A percentile compares a stretch with the other conserved stretches of the same genome.
phyloP scores from a whole-genome alignment of 2,888 invertebrate species.

The Elmis aenea region DNA sequence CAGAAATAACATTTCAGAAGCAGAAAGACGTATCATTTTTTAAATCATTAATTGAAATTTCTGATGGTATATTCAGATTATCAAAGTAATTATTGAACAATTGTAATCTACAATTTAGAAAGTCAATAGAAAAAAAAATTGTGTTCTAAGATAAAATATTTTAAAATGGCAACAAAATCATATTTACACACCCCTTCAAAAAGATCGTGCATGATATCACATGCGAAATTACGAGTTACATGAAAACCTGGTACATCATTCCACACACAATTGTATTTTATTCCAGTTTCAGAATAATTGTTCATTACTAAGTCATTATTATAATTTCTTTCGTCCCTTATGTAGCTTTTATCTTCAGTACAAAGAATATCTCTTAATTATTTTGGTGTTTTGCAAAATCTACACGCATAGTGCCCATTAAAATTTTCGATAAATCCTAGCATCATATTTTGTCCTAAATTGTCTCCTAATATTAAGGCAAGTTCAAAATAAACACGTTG shows the following conservation, averaged over 20 bases:
- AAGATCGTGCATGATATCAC: constrained; percentile 19
- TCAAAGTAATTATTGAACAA: constrained; percentile 5
- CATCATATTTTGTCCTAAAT: constrained; percentile 11
- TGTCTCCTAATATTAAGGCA: constrained; percentile 14
- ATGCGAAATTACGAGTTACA: constrained; percentile 11
- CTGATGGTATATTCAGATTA: constrained; percentile 1
- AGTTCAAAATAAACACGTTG: constrained; percentile 11
- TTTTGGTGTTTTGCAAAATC: constrained; percentile 16
- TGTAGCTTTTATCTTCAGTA: neutral
- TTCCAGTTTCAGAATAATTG: constrained; percentile 5
- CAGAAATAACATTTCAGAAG: constrained; percentile 6
- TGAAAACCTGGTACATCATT: constrained; percentile 11
- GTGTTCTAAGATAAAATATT: constrained; percentile 1
- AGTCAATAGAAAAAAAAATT: constrained; percentile 5
- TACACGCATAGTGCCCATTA: constrained; percentile 9
- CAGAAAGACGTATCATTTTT: neutral
- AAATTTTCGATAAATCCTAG: constrained; percentile 17
- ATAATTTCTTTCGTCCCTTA: constrained; percentile 10
- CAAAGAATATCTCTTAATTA: constrained; percentile 1
- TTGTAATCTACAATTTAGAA: constrained; percentile 5
- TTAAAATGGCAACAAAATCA: constrained; percentile 3
- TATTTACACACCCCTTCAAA: constrained; percentile 14
- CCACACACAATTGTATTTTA: constrained; percentile 6
- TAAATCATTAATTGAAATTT: constrained; percentile 6
- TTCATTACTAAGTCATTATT: constrained; percentile 6